Percentiles rank a stretch among this genome's conserved stretches.
Conservation (phyloP, 2,888 invertebrate genomes). For the Muscina levida region DNA sequence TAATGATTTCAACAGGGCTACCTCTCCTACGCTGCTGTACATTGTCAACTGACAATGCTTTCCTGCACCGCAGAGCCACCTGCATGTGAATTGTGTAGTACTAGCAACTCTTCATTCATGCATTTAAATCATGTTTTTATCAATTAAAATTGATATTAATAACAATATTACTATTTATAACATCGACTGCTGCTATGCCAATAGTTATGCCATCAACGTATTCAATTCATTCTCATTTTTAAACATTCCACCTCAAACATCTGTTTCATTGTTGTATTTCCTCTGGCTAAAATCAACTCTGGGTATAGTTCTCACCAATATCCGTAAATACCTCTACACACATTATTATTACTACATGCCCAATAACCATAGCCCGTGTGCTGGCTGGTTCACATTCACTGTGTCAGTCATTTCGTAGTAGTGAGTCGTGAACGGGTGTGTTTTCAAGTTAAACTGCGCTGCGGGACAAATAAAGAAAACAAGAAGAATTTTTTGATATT, state of each 20-base stretch:
- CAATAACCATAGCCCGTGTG: not conserved
- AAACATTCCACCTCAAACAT: too few species aligned
- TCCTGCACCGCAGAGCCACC: not conserved
- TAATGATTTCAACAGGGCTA: too few species aligned
- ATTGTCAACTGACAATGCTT: too few species aligned
- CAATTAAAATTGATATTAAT: too few species aligned
- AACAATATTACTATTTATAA: too few species aligned
- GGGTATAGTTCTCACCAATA: slow-evolving; percentile 23
- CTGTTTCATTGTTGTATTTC: slow-evolving; percentile 36
- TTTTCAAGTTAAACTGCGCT: slow-evolving; percentile 57
- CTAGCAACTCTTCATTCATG: too few species aligned
- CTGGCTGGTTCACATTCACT: slow-evolving; percentile 6
- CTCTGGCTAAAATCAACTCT: slow-evolving; percentile 28
- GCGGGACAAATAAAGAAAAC: slow-evolving; percentile 46
- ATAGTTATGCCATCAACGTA: too few species aligned
- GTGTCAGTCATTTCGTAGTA: slow-evolving; percentile 61
- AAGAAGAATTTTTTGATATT: slow-evolving; percentile 27
- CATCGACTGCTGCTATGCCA: too few species aligned
- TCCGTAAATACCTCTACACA: not conserved
- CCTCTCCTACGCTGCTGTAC: too few species aligned
- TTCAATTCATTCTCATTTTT: too few species aligned
- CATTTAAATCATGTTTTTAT: too few species aligned
- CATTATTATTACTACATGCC: not conserved
- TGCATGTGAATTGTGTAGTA: not conserved
- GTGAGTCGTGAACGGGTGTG: slow-evolving; percentile 63